Percentiles rank a stretch among this genome's conserved stretches.
Conservation (phyloP, 2,113 vertebrate genomes). For the Tenebrosternarchus preto region DNA sequence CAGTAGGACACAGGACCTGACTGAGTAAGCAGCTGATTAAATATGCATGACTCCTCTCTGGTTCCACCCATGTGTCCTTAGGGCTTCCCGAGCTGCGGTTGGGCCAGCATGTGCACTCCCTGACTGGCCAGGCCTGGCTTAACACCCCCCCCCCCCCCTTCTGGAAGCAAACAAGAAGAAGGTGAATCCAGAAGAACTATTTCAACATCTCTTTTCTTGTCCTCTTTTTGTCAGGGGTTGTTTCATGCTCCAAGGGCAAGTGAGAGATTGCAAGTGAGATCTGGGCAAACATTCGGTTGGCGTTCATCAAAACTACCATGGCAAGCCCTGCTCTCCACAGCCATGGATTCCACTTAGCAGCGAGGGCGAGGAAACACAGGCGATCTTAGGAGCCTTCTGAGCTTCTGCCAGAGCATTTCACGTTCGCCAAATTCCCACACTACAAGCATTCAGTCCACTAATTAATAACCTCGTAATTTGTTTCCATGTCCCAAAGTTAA, state of each 20-base stretch:
- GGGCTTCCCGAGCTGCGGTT: constrained; percentile 32
- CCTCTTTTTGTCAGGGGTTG: constrained; percentile 14
- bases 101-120: constrained; percentile 1
- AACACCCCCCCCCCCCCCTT: neutral
- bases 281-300: constrained; percentile 2
- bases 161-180: constrained; percentile 37
- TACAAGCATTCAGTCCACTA: neutral
- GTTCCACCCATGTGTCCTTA: constrained; percentile 52
- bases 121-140: constrained; percentile 28
- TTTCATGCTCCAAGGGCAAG: constrained; percentile 1
- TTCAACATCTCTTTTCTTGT: constrained; percentile 51
- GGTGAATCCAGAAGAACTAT: constrained; percentile 41
- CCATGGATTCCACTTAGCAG: neutral
- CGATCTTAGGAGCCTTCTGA: neutral
- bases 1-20: constrained; percentile 20
- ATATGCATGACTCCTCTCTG: constrained; percentile 57
- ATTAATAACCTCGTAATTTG: neutral
- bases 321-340: neutral
- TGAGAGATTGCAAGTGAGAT: neutral
- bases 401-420: neutral
- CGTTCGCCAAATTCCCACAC: neutral
- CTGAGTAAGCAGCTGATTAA: constrained; percentile 45
- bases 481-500: neutral
- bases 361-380: neutral
- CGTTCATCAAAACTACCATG: neutral